Percentiles rank a stretch among this genome's conserved stretches.
Evolutionary conservation across 2,888 invertebrate species (phyloP).

Genomic region (Suillia variegata): DNA sequence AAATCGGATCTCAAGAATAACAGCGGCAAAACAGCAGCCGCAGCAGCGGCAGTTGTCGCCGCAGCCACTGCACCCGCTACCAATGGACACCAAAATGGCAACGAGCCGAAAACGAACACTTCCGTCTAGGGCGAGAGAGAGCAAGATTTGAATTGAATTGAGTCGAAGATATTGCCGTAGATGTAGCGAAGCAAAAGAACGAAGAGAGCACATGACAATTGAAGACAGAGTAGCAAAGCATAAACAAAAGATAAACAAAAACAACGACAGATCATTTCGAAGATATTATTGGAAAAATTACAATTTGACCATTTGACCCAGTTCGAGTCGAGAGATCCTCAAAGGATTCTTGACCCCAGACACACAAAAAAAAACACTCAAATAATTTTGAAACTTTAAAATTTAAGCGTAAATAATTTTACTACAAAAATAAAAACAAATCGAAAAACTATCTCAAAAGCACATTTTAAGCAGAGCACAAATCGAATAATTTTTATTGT

Average conservation of each 20-base stretch:
- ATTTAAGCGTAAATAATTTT: slow-evolving; percentile 14
- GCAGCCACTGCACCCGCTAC: slow-evolving; percentile 32
- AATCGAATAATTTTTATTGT: slow-evolving; percentile 27
- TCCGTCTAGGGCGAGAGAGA: slow-evolving; percentile 46
- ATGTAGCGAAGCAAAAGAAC: slow-evolving; percentile 19
- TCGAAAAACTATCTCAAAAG: slow-evolving; percentile 27
- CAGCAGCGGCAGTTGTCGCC: slow-evolving; percentile 40
- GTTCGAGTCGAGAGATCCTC: slow-evolving; percentile 20
- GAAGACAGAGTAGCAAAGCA: background rate
- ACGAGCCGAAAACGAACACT: slow-evolving; percentile 57
- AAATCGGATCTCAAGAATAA: slow-evolving; percentile 57
- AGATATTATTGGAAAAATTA: slow-evolving; percentile 15
- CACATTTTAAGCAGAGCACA: slow-evolving; percentile 38
- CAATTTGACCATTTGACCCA: slow-evolving; percentile 17
- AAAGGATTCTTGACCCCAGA: slow-evolving; percentile 19
- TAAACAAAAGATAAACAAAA: slow-evolving; percentile 29
- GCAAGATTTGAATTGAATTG: too few relatives aligned
- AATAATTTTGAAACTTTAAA: background rate
- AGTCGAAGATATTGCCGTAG: too few relatives aligned
- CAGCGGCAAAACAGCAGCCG: slow-evolving; percentile 34
- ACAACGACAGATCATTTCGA: slow-evolving; percentile 14
- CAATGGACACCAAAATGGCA: slow-evolving; percentile 47
- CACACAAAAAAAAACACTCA: too few relatives aligned
- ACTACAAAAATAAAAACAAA: too few relatives aligned
- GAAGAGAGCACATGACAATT: background rate